A percentile compares a stretch with the other conserved stretches of the same genome.
Evolutionary conservation across 2,797 vertebrate genomes (phyloP).

Genomic region (Malacoraja senta): DNA sequence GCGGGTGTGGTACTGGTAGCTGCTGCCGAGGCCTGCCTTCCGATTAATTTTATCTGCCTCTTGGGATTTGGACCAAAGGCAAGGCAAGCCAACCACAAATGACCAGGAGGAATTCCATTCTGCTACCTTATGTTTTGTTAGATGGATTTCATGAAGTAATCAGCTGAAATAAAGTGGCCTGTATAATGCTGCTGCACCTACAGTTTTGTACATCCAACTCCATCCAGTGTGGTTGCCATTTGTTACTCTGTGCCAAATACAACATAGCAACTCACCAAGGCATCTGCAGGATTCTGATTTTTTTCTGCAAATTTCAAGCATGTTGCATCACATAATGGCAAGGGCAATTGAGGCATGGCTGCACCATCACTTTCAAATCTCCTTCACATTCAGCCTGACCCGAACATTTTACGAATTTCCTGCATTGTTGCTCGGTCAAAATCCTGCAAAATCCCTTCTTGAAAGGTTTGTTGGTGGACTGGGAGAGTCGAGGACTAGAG

Average conservation of each 20-base stretch:
- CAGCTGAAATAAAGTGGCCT: not conserved
- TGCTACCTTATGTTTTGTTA: not conserved
- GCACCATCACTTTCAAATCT: not conserved
- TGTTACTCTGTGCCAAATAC: not conserved
- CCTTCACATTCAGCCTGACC: not conserved
- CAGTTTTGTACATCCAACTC: not conserved
- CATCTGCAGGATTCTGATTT: not conserved
- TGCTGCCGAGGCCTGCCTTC: not conserved
- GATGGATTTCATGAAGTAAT: not conserved
- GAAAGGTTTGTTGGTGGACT: not conserved
- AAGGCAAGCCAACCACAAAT: not conserved
- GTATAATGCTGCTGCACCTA: not conserved
- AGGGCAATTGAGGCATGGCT: not conserved
- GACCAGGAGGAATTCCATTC: not conserved
- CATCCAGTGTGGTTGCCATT: not conserved
- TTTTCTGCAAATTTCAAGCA: not conserved
- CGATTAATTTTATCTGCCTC: not conserved
- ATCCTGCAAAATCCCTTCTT: not conserved
- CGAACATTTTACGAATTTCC: not conserved
- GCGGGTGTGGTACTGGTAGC: not conserved
- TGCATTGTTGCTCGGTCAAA: not conserved
- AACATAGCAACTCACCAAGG: not conserved
- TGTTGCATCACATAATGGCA: not conserved
- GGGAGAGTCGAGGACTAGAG: too few species aligned
- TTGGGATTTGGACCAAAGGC: not conserved